phyloP scores from a whole-genome alignment of 2,888 invertebrate genomes.

The Cephonodes hylas region DNA sequence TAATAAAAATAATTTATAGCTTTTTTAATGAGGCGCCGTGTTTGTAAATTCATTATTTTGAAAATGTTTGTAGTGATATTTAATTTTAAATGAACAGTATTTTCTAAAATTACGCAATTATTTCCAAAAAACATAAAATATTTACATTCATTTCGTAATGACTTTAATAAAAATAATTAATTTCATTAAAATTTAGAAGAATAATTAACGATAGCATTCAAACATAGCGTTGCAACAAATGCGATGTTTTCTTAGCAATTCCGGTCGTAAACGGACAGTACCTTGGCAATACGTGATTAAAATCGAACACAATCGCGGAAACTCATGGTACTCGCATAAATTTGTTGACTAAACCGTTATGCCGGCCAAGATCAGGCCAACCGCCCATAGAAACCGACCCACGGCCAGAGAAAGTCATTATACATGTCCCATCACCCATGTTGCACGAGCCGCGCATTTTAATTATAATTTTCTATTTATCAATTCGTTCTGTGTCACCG shows the following conservation, averaged over 20 bases:
- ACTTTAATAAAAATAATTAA: background rate
- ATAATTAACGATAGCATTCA: too few relatives aligned
- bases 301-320: constrained; percentile 48
- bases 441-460: constrained; percentile 51
- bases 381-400: constrained; percentile 54
- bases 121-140: too few relatives aligned
- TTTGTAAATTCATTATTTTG: background rate
- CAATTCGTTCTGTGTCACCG: constrained; percentile 5
- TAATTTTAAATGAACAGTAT: too few relatives aligned
- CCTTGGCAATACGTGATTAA: constrained; percentile 57
- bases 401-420: constrained; percentile 75
- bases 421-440: constrained; percentile 65
- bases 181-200: too few relatives aligned
- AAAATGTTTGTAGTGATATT: too few relatives aligned
- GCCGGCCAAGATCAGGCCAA: constrained; percentile 43
- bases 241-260: background rate
- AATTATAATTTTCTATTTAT: constrained; percentile 41
- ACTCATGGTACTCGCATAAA: constrained; percentile 33
- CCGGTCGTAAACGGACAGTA: constrained; percentile 17
- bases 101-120: too few relatives aligned
- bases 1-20: too few relatives aligned
- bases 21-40: too few relatives aligned
- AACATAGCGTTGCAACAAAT: background rate
- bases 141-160: background rate
- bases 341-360: constrained; percentile 41